Percentiles rank a stretch among this genome's conserved stretches.
Conservation (phyloP, 2,113 vertebrate species). For the Hemichromis elongatus region DNA sequence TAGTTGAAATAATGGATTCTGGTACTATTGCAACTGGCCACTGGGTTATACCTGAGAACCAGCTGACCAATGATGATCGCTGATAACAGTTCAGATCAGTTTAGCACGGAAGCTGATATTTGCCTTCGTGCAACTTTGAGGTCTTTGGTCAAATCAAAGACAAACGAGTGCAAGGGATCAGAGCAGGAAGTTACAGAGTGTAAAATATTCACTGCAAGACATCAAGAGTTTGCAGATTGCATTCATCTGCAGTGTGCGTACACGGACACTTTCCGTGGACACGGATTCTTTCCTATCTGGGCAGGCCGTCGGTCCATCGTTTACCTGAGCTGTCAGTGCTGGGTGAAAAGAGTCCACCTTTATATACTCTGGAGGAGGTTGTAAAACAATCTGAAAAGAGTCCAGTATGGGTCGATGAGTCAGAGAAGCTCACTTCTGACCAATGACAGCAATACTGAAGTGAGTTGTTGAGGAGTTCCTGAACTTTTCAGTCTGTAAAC, state of each 20-base stretch:
- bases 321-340: neutral
- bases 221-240: neutral
- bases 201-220: neutral
- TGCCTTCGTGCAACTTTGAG: neutral
- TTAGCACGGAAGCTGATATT: neutral
- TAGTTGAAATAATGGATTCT: neutral
- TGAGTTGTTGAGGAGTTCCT: neutral
- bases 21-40: neutral
- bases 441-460: neutral
- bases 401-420: neutral
- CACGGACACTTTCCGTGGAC: too few relatives aligned
- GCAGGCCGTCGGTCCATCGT: rapidly evolving
- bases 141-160: neutral
- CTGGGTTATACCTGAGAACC: neutral
- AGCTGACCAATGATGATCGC: neutral
- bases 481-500: neutral
- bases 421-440: neutral
- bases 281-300: neutral
- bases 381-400: neutral
- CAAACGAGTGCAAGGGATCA: neutral
- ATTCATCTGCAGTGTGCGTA: neutral
- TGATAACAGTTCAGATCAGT: neutral
- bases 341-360: neutral
- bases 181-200: neutral
- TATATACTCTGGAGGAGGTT: too few relatives aligned